phyloP scores from a whole-genome alignment of 2,888 invertebrate species.

The Campoletis raptor region DNA sequence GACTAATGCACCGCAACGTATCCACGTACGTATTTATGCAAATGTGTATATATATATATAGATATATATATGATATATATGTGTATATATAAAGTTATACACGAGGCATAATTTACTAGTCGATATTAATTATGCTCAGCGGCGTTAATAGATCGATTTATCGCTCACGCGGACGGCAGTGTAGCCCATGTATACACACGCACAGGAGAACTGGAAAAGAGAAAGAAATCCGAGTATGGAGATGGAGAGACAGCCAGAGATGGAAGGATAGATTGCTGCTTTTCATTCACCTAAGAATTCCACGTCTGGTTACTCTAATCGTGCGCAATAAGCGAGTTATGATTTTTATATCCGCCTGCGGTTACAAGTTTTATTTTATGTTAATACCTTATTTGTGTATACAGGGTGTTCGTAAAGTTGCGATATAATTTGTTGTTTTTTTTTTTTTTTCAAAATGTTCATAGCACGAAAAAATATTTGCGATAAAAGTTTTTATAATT shows the following conservation, averaged over 20 bases:
- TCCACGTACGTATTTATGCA: slow-evolving; percentile 1
- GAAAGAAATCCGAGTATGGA: not conserved
- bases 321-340: slow-evolving; percentile 29
- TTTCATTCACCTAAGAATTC: slow-evolving; percentile 56
- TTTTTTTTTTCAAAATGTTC: not conserved
- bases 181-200: slow-evolving; percentile 32
- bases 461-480: not conserved
- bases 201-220: slow-evolving; percentile 1
- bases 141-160: slow-evolving; percentile 76
- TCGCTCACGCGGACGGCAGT: slow-evolving; percentile 55
- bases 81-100: slow-evolving; percentile 30
- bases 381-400: not conserved
- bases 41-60: not conserved
- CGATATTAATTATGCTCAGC: slow-evolving; percentile 76
- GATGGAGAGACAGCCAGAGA: slow-evolving; percentile 23
- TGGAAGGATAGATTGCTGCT: slow-evolving; percentile 39
- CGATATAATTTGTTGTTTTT: not conserved
- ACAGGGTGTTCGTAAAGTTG: not conserved
- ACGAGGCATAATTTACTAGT: slow-evolving; percentile 71
- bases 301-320: slow-evolving; percentile 52
- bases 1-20: slow-evolving; percentile 58
- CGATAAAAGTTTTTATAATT: not conserved
- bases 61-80: not conserved
- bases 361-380: not conserved
- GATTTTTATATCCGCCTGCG: slow-evolving; percentile 19